Conservation (phyloP, 2,888 invertebrate species). For the Prenolepis imparis region DNA sequence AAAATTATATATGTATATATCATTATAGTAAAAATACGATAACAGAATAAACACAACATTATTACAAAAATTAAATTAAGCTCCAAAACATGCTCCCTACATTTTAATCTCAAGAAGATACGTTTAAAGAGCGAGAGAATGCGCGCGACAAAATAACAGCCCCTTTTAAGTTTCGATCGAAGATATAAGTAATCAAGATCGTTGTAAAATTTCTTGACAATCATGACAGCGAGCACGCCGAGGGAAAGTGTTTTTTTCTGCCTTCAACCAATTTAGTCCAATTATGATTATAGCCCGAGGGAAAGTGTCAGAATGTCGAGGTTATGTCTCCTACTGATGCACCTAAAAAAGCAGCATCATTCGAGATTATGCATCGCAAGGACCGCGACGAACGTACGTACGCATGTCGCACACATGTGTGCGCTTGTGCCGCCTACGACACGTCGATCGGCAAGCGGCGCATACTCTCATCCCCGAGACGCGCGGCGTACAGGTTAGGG, state of each 20-base stretch:
- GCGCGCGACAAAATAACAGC: background rate
- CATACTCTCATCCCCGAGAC: background rate
- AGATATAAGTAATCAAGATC: background rate
- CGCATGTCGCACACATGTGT: background rate
- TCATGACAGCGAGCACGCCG: background rate
- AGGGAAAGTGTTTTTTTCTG: no score
- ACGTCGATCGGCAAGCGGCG: background rate
- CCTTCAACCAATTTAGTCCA: no score
- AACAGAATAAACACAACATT: background rate
- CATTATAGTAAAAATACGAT: background rate
- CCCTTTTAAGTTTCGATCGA: background rate
- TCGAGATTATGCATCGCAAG: background rate
- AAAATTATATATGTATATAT: background rate
- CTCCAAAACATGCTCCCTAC: background rate
- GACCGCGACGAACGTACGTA: no score
- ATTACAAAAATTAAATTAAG: background rate
- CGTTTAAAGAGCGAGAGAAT: background rate
- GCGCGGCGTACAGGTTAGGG: slow-evolving; percentile 66
- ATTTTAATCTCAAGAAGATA: background rate
- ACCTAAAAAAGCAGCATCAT: background rate
- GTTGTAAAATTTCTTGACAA: background rate
- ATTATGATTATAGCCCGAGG: no score
- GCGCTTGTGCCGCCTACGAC: background rate
- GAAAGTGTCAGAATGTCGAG: background rate
- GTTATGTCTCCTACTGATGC: slow-evolving; percentile 18